These are phyloP conservation scores for Hycleus phaleratus DNA, from an alignment of 1,140 invertebrate species.

Conservation along the genomic window DNA sequence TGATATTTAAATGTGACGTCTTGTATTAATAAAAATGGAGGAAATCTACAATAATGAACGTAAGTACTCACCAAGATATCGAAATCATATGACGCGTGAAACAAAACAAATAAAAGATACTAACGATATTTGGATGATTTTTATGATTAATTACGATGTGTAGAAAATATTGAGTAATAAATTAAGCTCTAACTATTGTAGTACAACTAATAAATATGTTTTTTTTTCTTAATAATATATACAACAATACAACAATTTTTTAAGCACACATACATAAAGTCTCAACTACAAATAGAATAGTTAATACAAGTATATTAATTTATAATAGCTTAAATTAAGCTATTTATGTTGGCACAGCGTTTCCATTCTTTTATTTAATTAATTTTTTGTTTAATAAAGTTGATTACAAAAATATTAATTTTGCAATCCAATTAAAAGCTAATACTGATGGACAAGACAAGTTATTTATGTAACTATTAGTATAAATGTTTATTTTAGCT, in stretches of 20 bases:
- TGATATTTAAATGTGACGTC: background rate
- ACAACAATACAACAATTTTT: slow-evolving; percentile 14
- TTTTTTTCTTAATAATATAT: slow-evolving; percentile 12
- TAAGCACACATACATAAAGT: slow-evolving; percentile 16
- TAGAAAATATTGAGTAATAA: background rate
- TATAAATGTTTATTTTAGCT: slow-evolving; percentile 15
- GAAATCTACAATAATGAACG: background rate
- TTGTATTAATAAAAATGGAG: no score
- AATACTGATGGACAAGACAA: slow-evolving; percentile 29
- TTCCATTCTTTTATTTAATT: background rate
- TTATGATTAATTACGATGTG: background rate
- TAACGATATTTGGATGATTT: slow-evolving; percentile 10
- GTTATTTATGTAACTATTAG: slow-evolving; percentile 22
- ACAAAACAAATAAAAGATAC: slow-evolving; percentile 34
- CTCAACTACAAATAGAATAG: slow-evolving; percentile 10
- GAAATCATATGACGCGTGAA: slow-evolving; percentile 45
- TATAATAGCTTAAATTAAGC: slow-evolving; percentile 9
- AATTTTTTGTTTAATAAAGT: slow-evolving; percentile 9
- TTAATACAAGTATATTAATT: slow-evolving; percentile 5
- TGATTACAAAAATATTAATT: slow-evolving; percentile 26
- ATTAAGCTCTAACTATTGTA: background rate
- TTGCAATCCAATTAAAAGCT: slow-evolving; percentile 25
- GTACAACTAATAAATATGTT: background rate
- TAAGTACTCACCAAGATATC: slow-evolving; percentile 42
- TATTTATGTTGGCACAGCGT: slow-evolving; percentile 23